Base-by-base conservation (phyloP, 2,888 invertebrate genomes). In the Philaethria dido region DNA sequence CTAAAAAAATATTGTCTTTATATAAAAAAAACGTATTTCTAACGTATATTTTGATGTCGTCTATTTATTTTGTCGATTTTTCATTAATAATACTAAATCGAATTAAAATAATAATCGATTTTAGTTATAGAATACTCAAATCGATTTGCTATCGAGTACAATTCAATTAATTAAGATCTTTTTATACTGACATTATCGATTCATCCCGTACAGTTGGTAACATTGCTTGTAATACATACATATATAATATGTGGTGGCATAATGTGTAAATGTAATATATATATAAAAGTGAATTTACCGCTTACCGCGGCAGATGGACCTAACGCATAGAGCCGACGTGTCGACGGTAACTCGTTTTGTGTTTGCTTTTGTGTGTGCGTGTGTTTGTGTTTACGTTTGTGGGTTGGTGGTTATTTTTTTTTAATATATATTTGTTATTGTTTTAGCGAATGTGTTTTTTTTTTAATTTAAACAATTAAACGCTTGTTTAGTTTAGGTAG, bases 301-400 rank as follows among this genome's bases (percentile, higher is more conserved):
- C 89, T 87, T 88, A 85, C 88, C 81, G 81, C 86, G 88, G 83
- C 91, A 93, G 93, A 85, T 93, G 93, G 93, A 93, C 93, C 84
- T 93, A 93, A 88, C 90, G 89, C 86, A 89, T 91, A 90, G 85
- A 85, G 84, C 83, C 88, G 80, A 84, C 89, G 86, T 86, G 82
- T 84, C 83, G 82, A 92, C 85, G 92, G 92, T 92, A 92, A 92
- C 75, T 70, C 74, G 76, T 77, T 80, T 52, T 79, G 77, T 80
- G 68, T 76, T 72, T 72, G 72, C 69, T 73, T 79, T 81, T 77
- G 66, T 73, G 74, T 73, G 71, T 67, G 68, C 59, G 69, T 74
- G 66, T 71, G 69, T 63, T 48, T 70, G 64, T 63, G 63, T 72
- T 67, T 69, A 66, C 57, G 36, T 45, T 62, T 59, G 70, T 73